Evolutionary conservation across 2,797 vertebrate species (phyloP), one percentile per base, ranked within the genome.

Genomic region (Sus cebifrons): DNA sequence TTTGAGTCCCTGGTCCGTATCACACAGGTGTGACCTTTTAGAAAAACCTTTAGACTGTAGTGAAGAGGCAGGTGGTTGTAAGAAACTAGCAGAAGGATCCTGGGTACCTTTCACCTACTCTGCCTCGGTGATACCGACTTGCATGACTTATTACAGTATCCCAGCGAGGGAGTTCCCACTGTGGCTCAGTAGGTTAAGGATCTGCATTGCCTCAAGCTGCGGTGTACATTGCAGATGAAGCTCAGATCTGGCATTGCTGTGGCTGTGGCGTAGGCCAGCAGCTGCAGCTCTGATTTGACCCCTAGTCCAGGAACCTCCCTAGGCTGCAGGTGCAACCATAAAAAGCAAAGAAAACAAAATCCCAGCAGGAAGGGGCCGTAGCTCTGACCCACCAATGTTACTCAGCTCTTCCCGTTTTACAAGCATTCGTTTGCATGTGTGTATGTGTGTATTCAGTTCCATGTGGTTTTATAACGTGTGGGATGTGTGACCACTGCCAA

Each of bases 371-470:
- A 27, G 21, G 0, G 14, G 21, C 62, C 2, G 0, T 8, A 3
- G 56, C 5, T n/a, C 9, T 0, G 0, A 36, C 20, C 23, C 60
- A 52, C 52, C 36, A 32, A 17, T 8, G 0, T 17, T 18, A 15
- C 54, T 70, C 64, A 23, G 25, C 25, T 62, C n/a, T 23, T 1
- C 49, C 23, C 2, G 21, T 15, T 44, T 25, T 71, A 32, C 64
- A 2, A 0, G 6, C 6, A 8, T n/a, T 20, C 14, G 8, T 25
- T 54, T 3, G 40, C 2, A 62, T 10, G 1, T 32, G 25, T 21
- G 2, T 6, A 0, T 0, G n/a, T 32, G 52, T 21, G 23, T 25
- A 2, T 40, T 40, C 4, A 5, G 11, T 25, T 83, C 89, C 32
- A 25, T 0, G 6, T 40, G 10, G 10, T 32, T 54, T 77, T 18